phyloP scores from a whole-genome alignment of 37 sponge, comb jelly and placozoan species.

The Theonella swinhoei region DNA sequence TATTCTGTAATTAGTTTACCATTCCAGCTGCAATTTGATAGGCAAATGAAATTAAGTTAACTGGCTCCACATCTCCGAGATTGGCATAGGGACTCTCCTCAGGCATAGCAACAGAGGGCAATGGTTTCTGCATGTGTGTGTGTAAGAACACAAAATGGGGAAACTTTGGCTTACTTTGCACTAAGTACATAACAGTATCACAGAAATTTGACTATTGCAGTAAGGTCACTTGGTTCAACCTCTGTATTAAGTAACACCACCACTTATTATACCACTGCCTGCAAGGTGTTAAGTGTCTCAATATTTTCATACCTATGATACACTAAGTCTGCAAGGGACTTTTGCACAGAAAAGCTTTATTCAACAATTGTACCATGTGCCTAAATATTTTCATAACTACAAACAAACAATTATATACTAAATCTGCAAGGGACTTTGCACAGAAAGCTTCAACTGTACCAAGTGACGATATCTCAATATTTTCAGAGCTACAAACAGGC shows the following conservation, averaged over 20 bases:
- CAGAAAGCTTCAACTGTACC: neutral
- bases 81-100: conserved; percentile 49
- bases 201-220: neutral
- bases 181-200: neutral
- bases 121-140: neutral
- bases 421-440: neutral
- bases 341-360: neutral
- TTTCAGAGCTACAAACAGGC: conserved; percentile 4
- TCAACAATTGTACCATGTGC: neutral
- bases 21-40: conserved; percentile 89
- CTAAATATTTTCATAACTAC: neutral
- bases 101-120: neutral
- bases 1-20: no score
- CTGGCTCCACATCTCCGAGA: conserved; percentile 65
- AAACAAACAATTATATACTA: conserved; percentile 19
- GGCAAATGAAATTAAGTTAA: conserved; percentile 76
- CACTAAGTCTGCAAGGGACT: no score
- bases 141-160: no score
- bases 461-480: neutral
- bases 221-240: neutral
- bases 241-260: no score
- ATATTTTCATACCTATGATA: no score
- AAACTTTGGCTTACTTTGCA: no score
- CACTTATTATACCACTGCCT: no score
- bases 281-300: no score